Evolutionary conservation across 2,797 vertebrate species (phyloP).

Genomic region (Sparidentex hasta): DNA sequence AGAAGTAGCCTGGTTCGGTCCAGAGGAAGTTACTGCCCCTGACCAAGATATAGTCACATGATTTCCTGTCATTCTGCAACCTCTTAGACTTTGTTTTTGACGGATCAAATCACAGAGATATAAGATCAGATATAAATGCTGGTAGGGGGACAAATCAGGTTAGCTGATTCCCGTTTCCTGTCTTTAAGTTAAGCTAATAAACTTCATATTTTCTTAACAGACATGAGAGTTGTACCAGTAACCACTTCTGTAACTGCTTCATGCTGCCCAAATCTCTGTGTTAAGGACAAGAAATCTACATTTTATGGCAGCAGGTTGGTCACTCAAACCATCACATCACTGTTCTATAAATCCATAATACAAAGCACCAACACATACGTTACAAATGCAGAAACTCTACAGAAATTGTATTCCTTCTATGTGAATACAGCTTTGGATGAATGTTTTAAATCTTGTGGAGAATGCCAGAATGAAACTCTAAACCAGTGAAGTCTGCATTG

Average conservation of each 20-base stretch:
- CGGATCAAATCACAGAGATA: too few species aligned
- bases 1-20: neutral
- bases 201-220: too few species aligned
- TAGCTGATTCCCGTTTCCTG: too few species aligned
- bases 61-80: neutral
- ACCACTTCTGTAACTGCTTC: neutral
- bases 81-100: neutral
- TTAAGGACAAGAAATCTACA: neutral
- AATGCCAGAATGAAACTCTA: conserved; percentile 11
- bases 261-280: neutral
- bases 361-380: fast-evolving
- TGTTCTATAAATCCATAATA: neutral
- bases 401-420: neutral
- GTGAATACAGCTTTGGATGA: conserved; percentile 3
- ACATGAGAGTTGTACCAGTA: too few species aligned
- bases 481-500: neutral
- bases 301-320: neutral
- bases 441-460: neutral
- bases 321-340: neutral
- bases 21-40: neutral
- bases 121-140: too few species aligned
- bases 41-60: neutral
- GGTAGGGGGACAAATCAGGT: too few species aligned
- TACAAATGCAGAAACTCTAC: neutral
- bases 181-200: too few species aligned